Evolutionary conservation across 1,140 invertebrate genomes (phyloP), one percentile per base, ranked within the genome.

Genomic region (Diuraphis noxia): DNA sequence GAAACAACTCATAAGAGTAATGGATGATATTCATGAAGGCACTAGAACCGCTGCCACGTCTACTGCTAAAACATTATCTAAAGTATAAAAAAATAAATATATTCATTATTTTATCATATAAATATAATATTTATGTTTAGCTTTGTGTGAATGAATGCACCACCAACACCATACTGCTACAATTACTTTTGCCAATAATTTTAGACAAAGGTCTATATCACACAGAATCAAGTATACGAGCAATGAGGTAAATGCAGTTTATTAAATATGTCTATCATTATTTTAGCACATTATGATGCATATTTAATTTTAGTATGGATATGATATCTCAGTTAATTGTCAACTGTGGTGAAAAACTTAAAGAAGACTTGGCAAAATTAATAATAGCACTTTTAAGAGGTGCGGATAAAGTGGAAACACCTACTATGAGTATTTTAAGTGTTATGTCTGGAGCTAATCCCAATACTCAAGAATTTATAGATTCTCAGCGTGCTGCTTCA

Each of bases 1-100:
- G 97, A 95, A 95, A 23, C 96, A 97, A 93, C 94, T 98, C 52
- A 98, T 99, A 93, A 94, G 97, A 52, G 98, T 99, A 1, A 97
- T 98, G 96, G 98, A 99, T 94, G 98, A 99, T 94, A 97, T 98
- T 93, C 98, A 99, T 93, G 97, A 98, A 93, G 96, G 96, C 40
- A 98, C 98, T 0, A 94, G 98, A 92, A 94, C 96, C 92, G 96
- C 97, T 7, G 98, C 98, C 46, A 96, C 96, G 49, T 95, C 95
- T 92, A 97, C 98, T 0, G 95, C 97, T 8, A 96, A 96, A 93
- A 95, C 96, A 84, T 94, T 99, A 4, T 97, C 97, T 93, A 97
- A 97, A 94, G 89, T 91, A 52, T 79, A 46, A 77, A 89, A 34
- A 77, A 89, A 34, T 21, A 25, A 10, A 89, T 56, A 43, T 30